These are phyloP conservation scores for Sakesphorus luctuosus DNA, from an alignment of 2,113 vertebrate species.

Conservation along the genomic window DNA sequence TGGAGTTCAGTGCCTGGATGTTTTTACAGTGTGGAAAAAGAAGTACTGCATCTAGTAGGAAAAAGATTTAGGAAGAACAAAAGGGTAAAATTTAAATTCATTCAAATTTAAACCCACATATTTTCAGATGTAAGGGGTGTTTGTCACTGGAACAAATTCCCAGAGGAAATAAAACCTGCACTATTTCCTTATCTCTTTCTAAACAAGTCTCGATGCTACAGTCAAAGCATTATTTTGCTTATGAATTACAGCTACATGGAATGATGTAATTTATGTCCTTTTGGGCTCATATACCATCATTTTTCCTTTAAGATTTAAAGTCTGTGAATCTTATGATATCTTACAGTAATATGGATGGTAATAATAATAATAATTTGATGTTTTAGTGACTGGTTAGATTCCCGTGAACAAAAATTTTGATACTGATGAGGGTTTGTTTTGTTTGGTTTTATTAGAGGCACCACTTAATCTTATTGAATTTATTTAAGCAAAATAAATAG, in stretches of 20 bases:
- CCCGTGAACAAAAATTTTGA: not conserved
- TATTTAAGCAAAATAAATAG: not conserved
- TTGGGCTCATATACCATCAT: not conserved
- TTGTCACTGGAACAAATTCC: not conserved
- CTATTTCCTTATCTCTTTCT: not conserved
- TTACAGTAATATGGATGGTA: not conserved
- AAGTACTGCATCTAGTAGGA: not conserved
- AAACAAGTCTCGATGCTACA: not conserved
- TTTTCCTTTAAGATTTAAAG: not conserved
- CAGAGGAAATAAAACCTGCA: not conserved
- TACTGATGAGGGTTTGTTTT: not conserved
- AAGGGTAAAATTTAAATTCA: not conserved
- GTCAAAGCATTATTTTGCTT: not conserved
- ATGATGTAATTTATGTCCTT: not conserved
- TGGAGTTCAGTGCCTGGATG: not conserved
- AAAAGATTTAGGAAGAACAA: not conserved
- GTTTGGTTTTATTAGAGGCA: not conserved
- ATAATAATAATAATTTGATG: not conserved
- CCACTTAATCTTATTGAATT: not conserved
- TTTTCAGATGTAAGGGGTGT: not conserved
- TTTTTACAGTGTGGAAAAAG: not conserved
- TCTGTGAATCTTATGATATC: not conserved
- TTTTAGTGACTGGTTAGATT: not conserved
- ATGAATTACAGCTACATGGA: not conserved
- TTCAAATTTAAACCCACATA: not conserved